These are phyloP conservation scores for Tuberolachnus salignus DNA, from an alignment of 2,888 invertebrate species.

Conservation along the genomic window DNA sequence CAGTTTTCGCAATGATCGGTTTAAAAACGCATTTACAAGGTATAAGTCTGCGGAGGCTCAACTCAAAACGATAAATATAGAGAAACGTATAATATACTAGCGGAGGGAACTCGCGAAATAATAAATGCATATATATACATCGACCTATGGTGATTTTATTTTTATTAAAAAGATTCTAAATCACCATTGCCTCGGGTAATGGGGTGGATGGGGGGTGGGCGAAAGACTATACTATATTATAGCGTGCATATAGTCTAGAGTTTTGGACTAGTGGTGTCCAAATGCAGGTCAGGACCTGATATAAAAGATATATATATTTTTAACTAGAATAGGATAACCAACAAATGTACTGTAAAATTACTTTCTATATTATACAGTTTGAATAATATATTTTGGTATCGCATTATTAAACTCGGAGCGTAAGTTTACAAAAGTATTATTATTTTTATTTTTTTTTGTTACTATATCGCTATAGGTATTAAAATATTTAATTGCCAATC, in stretches of 20 bases:
- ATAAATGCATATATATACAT: slow-evolving; percentile 12
- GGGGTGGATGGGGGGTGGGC: slow-evolving; percentile 7
- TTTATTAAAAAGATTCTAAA: slow-evolving; percentile 41
- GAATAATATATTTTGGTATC: slow-evolving; percentile 12
- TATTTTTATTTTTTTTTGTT: not conserved
- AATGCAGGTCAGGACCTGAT: slow-evolving; percentile 18
- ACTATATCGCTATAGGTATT: no score
- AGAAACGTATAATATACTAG: slow-evolving; percentile 24
- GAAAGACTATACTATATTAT: not conserved
- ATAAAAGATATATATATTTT: not conserved
- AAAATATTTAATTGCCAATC: slow-evolving; percentile 44
- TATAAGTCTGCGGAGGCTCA: slow-evolving; percentile 4
- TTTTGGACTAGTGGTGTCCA: slow-evolving; percentile 25
- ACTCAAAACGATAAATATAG: slow-evolving; percentile 36
- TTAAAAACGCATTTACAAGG: slow-evolving; percentile 23
- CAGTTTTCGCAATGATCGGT: not conserved
- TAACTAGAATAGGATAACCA: slow-evolving; percentile 11
- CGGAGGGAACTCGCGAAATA: slow-evolving; percentile 6
- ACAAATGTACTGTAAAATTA: slow-evolving; percentile 54
- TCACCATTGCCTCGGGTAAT: slow-evolving; percentile 24
- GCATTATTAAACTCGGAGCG: not conserved
- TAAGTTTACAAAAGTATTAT: slow-evolving; percentile 28
- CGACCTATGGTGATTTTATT: slow-evolving; percentile 6
- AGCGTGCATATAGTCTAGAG: not conserved
- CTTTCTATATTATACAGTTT: not conserved